These are phyloP conservation scores for Chelonus insularis DNA, from an alignment of 1,140 invertebrate genomes.

Conservation along the genomic window DNA sequence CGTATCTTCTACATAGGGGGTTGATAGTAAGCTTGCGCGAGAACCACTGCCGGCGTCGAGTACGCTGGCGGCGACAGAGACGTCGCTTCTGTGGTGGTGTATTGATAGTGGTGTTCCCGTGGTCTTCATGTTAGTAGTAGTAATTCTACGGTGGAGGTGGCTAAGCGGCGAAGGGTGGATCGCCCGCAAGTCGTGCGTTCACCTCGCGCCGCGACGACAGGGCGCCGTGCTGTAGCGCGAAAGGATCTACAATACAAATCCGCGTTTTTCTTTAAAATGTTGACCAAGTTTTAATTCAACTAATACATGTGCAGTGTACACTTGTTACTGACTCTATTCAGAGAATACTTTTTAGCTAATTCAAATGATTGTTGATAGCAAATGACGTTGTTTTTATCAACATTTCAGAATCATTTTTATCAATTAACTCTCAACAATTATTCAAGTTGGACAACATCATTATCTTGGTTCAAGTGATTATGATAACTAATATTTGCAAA, in stretches of 20 bases:
- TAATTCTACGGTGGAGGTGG: slow-evolving; percentile 27
- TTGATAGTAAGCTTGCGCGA: slow-evolving; percentile 36
- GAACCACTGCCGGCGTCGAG: slow-evolving; percentile 33
- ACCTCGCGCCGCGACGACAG: slow-evolving; percentile 48
- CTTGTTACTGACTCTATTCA: too few relatives aligned
- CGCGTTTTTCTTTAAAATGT: not conserved
- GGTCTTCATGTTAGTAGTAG: slow-evolving; percentile 38
- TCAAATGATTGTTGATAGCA: too few relatives aligned
- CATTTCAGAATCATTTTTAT: too few relatives aligned
- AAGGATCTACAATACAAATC: slow-evolving; percentile 13
- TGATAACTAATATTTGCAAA: too few relatives aligned
- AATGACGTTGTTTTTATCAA: too few relatives aligned
- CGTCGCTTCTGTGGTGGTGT: slow-evolving; percentile 22
- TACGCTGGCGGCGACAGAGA: slow-evolving; percentile 18
- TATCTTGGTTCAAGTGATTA: too few relatives aligned
- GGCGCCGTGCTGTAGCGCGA: slow-evolving; percentile 38
- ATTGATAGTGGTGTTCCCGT: slow-evolving; percentile 32
- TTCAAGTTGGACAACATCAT: too few relatives aligned
- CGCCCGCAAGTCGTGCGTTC: slow-evolving; percentile 49
- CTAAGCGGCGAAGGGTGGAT: slow-evolving; percentile 41
- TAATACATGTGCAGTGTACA: too few relatives aligned
- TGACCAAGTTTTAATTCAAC: too few relatives aligned
- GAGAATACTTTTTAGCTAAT: too few relatives aligned
- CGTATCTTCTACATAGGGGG: not conserved
- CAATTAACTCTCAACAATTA: too few relatives aligned